Conservation (phyloP, 2,797 vertebrate species). For the Jordanella pulchra region DNA sequence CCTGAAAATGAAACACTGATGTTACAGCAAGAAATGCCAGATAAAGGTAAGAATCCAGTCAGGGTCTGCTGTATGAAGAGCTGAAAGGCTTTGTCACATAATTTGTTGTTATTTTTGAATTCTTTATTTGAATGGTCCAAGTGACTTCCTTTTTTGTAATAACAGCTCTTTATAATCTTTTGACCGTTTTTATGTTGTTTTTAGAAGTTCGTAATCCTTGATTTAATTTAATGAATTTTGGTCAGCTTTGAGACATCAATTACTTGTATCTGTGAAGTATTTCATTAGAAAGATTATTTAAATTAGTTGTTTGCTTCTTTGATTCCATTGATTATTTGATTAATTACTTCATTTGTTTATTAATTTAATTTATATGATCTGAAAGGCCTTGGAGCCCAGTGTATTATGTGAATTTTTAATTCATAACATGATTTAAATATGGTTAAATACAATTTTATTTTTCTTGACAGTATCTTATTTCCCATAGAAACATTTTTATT, state of each 20-base stretch:
- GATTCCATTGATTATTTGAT: neutral
- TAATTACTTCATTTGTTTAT: neutral
- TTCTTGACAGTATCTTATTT: neutral
- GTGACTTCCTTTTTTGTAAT: neutral
- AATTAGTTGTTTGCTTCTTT: neutral
- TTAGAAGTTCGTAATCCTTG: neutral
- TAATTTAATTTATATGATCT: neutral
- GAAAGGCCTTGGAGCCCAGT: neutral
- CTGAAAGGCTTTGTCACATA: neutral
- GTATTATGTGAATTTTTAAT: neutral
- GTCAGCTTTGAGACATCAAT: neutral
- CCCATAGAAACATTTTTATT: too few relatives aligned
- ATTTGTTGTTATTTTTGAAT: neutral
- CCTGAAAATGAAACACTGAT: conserved; percentile 28
- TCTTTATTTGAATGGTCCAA: neutral
- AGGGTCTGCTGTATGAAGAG: neutral
- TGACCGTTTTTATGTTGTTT: neutral
- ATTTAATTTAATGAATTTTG: neutral
- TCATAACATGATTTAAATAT: too few relatives aligned
- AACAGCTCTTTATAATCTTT: neutral
- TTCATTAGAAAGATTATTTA: neutral
- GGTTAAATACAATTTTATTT: too few relatives aligned
- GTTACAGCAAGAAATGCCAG: conserved; percentile 37
- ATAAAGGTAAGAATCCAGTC: conserved; percentile 56
- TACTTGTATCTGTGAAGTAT: too few relatives aligned